Evolutionary conservation across 2,888 invertebrate genomes (phyloP).

Genomic region (Pachydiplax longipennis): DNA sequence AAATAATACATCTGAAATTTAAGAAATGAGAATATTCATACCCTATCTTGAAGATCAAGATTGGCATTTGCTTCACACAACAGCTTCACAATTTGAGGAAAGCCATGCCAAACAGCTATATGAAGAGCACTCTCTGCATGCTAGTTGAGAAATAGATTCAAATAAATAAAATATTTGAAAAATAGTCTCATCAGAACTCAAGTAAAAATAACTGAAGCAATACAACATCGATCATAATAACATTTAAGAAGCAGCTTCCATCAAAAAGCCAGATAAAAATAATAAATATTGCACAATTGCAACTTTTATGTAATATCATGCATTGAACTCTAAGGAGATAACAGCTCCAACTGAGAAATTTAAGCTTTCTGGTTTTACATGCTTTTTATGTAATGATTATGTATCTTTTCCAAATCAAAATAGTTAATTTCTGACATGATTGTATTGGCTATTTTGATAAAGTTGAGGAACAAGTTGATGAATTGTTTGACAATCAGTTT

Average conservation of each 20-base stretch:
- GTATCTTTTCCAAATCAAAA: too few species aligned
- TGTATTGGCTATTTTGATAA: too few species aligned
- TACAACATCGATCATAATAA: neutral
- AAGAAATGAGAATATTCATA: conserved; percentile 50
- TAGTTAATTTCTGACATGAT: too few species aligned
- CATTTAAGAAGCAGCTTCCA: neutral
- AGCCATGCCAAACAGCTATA: conserved; percentile 64
- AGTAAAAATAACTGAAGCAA: neutral
- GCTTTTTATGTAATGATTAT: too few species aligned
- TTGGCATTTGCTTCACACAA: conserved; percentile 58
- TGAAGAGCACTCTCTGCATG: conserved; percentile 65
- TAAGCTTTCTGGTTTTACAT: too few species aligned
- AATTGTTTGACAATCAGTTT: too few species aligned
- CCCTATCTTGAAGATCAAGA: conserved; percentile 58
- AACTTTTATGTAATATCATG: too few species aligned
- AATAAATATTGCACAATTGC: too few species aligned
- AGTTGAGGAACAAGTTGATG: too few species aligned
- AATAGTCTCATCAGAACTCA: neutral
- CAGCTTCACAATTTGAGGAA: conserved; percentile 57
- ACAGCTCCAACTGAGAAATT: too few species aligned
- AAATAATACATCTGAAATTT: neutral
- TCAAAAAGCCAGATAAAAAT: neutral
- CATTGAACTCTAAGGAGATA: too few species aligned
- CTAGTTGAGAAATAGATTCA: conserved; percentile 54
- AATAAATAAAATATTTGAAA: conserved; percentile 33